Conservation (phyloP, 2,797 vertebrate species). For the Pseudotriccus pelzelni region DNA sequence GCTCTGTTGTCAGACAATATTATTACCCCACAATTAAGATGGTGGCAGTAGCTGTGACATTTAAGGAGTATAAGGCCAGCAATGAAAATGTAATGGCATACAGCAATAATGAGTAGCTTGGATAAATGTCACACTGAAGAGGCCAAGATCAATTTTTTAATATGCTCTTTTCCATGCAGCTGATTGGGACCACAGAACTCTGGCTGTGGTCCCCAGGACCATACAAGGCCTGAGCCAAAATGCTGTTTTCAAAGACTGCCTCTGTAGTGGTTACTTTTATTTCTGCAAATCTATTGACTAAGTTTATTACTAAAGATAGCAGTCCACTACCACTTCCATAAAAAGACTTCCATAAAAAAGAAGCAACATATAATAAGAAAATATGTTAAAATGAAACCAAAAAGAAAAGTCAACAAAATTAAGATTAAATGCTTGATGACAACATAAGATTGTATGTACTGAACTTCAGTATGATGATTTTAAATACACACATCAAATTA, state of each 20-base stretch:
- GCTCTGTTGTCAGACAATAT: not conserved
- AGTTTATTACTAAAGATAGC: not conserved
- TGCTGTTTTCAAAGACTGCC: not conserved
- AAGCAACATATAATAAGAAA: not conserved
- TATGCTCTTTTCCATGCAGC: not conserved
- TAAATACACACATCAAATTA: not conserved
- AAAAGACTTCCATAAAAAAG: not conserved
- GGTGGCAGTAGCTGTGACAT: not conserved
- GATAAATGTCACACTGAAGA: not conserved
- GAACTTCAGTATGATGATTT: not conserved
- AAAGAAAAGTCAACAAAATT: not conserved
- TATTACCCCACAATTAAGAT: not conserved
- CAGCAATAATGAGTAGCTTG: fast-evolving
- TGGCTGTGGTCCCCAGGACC: fast-evolving
- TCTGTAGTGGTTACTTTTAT: not conserved
- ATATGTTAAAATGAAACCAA: not conserved
- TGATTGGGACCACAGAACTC: not conserved
- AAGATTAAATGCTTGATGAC: not conserved
- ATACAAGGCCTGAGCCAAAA: not conserved
- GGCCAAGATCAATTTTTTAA: not conserved
- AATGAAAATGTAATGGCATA: not conserved
- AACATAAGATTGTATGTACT: not conserved
- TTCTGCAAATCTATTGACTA: not conserved
- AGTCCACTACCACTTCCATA: not conserved
- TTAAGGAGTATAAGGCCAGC: not conserved